A percentile compares a stretch with the other conserved stretches of the same genome.
Evolutionary conservation across 2,888 invertebrate species (phyloP).

Genomic region (Incurvaria masculella): DNA sequence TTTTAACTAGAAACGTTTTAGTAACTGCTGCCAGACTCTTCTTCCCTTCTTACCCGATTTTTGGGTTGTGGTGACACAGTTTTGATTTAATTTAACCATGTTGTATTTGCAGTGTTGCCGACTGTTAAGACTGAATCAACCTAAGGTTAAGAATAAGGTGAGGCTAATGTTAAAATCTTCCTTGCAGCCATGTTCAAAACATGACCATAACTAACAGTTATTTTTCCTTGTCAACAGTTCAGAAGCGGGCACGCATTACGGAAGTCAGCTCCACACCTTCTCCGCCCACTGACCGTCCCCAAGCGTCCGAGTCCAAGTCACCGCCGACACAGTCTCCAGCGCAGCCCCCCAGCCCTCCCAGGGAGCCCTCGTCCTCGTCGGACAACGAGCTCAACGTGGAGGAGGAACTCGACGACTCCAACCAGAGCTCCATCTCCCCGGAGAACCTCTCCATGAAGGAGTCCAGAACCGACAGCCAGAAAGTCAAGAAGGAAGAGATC

Average conservation of each 20-base stretch:
- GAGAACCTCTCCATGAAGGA: constrained; percentile 82
- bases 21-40: no score
- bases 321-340: constrained; percentile 29
- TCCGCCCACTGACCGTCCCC: constrained; percentile 25
- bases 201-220: constrained; percentile 2
- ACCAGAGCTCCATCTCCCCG: constrained; percentile 59
- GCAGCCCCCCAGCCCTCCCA: constrained; percentile 38
- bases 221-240: constrained; percentile 36
- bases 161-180: no score
- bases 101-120: no score
- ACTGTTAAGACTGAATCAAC: no score
- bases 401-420: constrained; percentile 50
- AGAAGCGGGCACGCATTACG: constrained; percentile 49
- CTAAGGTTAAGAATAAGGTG: no score
- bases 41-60: no score
- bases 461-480: constrained; percentile 41
- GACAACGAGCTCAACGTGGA: constrained; percentile 56
- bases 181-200: no score
- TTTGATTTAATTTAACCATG: no score
- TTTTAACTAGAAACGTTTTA: no score
- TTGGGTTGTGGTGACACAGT: no score
- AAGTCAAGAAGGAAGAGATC: constrained; percentile 49
- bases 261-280: constrained; percentile 46
- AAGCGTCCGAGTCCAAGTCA: constrained; percentile 31
- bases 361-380: constrained; percentile 36